Conservation (phyloP, 2,113 vertebrate genomes). For the Anguilla japonica region DNA sequence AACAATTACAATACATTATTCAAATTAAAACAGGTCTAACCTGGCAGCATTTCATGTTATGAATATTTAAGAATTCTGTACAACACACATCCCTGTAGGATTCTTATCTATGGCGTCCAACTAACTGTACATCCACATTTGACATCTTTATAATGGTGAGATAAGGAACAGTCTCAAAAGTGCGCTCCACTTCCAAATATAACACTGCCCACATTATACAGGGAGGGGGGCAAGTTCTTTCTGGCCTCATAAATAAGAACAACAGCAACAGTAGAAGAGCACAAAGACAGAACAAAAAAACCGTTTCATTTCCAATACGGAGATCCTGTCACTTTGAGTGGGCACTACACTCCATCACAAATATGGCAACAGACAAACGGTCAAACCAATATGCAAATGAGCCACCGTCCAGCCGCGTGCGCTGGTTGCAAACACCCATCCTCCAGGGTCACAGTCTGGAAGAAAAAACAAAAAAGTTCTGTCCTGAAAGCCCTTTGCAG, state of each 20-base stretch:
- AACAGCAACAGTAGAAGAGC: not conserved
- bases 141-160: not conserved
- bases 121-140: not conserved
- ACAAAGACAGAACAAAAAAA: not conserved
- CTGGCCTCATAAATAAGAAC: not conserved
- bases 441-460: not conserved
- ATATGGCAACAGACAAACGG: not conserved
- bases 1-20: no score
- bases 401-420: not conserved
- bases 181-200: not conserved
- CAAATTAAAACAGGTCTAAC: no score
- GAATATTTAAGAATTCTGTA: no score
- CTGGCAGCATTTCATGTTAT: no score
- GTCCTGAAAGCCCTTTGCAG: not conserved
- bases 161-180: not conserved
- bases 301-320: not conserved
- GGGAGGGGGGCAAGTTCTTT: not conserved
- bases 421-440: not conserved
- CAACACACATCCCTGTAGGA: not conserved
- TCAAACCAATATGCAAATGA: not conserved
- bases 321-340: not conserved
- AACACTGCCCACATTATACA: not conserved
- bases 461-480: not conserved
- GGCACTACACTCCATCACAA: not conserved
- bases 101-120: not conserved